Conservation (phyloP, 2,113 vertebrate species). For the Helogale parvula region DNA sequence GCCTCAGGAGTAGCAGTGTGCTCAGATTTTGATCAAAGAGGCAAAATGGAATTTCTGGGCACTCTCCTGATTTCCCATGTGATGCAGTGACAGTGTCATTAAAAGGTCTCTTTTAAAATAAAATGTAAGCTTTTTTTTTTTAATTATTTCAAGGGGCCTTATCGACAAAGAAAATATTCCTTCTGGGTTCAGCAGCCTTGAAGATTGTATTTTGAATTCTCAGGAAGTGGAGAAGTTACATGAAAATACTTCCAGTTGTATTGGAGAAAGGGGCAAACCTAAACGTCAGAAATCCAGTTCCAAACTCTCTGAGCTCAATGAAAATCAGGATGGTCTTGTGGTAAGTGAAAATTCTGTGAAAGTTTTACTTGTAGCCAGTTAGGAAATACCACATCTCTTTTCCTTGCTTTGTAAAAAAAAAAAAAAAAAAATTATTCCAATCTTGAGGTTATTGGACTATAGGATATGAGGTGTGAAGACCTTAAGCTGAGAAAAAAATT, state of each 20-base stretch:
- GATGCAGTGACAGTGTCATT: constrained; percentile 43
- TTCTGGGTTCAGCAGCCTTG: constrained; percentile 82
- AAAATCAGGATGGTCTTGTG: constrained; percentile 88
- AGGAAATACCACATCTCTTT: constrained; percentile 36
- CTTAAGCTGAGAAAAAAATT: not conserved
- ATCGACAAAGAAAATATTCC: constrained; percentile 96
- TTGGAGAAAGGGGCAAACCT: constrained; percentile 85
- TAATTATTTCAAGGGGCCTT: constrained; percentile 81
- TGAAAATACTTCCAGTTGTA: constrained; percentile 80
- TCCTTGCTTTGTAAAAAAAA: not conserved
- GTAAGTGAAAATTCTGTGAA: constrained; percentile 86
- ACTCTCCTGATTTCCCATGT: not conserved
- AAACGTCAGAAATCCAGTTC: constrained; percentile 90
- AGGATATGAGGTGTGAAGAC: not conserved
- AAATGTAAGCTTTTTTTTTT: not conserved
- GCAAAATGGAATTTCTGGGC: not conserved
- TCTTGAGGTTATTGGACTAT: constrained; percentile 8
- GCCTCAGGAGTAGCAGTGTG: not conserved
- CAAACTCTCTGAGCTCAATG: constrained; percentile 86
- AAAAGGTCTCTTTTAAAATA: constrained; percentile 48
- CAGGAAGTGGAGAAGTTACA: constrained; percentile 86
- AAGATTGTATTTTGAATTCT: constrained; percentile 82
- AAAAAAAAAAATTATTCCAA: not conserved
- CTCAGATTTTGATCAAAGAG: constrained; percentile 48
- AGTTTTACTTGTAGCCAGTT: not conserved